phyloP scores from a whole-genome alignment of 35 echinoderm and acorn worm genomes.

The Strongylocentrotus purpuratus region DNA sequence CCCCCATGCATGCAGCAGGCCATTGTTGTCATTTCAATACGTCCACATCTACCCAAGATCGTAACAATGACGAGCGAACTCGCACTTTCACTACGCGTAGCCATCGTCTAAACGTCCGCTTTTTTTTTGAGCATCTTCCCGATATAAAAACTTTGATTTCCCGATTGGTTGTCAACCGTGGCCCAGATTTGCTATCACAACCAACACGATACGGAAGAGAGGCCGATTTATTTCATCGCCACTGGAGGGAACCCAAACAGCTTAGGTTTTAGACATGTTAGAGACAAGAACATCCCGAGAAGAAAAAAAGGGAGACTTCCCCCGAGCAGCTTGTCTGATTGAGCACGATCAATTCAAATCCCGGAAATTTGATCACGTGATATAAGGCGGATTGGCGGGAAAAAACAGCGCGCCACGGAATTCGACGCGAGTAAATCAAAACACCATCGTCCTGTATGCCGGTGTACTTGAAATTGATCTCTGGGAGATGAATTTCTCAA shows the following conservation, averaged over 20 bases:
- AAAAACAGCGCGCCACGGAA: neutral
- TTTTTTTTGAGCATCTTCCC: neutral
- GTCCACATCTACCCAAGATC: neutral
- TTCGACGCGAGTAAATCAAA: neutral
- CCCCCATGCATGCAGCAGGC: too few species aligned
- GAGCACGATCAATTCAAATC: slow-evolving; percentile 16
- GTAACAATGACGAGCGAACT: neutral
- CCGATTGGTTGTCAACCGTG: neutral
- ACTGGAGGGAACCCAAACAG: neutral
- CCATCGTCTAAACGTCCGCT: neutral
- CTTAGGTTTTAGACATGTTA: neutral
- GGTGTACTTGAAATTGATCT: neutral
- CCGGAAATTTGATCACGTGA: slow-evolving; percentile 9
- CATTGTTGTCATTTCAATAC: neutral
- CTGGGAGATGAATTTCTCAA: neutral
- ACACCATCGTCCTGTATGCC: neutral
- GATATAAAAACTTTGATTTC: neutral
- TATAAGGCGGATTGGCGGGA: neutral
- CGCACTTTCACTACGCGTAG: neutral
- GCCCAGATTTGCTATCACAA: slow-evolving; percentile 11
- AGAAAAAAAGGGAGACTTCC: neutral
- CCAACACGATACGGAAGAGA: neutral
- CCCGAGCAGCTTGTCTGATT: neutral
- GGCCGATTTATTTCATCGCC: neutral
- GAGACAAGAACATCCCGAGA: neutral